Evolutionary conservation across 1,140 invertebrate genomes (phyloP), one percentile per base, ranked within the genome.

Genomic region (Drosophila persimilis): DNA sequence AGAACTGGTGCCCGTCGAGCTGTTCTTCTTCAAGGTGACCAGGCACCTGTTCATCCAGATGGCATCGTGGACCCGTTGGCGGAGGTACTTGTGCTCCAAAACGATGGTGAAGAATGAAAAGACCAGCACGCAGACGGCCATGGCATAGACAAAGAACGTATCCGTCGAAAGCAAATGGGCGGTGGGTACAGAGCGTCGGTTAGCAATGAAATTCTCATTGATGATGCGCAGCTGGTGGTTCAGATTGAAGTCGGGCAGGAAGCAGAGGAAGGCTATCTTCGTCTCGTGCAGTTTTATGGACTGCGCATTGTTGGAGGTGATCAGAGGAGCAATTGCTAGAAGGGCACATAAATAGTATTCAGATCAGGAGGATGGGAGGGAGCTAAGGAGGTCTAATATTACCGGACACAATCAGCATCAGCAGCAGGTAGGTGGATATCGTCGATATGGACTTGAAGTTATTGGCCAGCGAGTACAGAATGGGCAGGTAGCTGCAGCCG

Each of bases 161-260:
- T 47, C 11, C 1, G 73, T 39, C 11, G 35, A 39, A 3, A 61
- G 24, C 54, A 53, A 11, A 67, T 26, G 1, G 63, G n/a, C 13
- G 46, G 9, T 0, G 44, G 47, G 20, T 13, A 54, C 48, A 1
- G 45, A 15, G 26, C 65, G 50, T 7, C 71, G 54, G 6, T 71
- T 60, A 0, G 56, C 64, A 48, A 90, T 75, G 2, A 91, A 80
- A 24, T 88, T 79, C 46, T 91, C 90, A 47, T 91, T 91, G n/a
- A 91, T 88, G 5, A 88, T 53, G 17, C 84, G 78, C 9, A 91
- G 44, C 52, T 91, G 90, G 46, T 91, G 91, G 44, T 90, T 90
- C 15, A 91, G 62, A 73, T 90, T 89, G 6, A 91, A 91, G 54
- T 91, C 91, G 13, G 91, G 91, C 3, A 91, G 44, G 15, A 91